phyloP scores from a whole-genome alignment of 2,888 invertebrate genomes.

The Noctua janthe region DNA sequence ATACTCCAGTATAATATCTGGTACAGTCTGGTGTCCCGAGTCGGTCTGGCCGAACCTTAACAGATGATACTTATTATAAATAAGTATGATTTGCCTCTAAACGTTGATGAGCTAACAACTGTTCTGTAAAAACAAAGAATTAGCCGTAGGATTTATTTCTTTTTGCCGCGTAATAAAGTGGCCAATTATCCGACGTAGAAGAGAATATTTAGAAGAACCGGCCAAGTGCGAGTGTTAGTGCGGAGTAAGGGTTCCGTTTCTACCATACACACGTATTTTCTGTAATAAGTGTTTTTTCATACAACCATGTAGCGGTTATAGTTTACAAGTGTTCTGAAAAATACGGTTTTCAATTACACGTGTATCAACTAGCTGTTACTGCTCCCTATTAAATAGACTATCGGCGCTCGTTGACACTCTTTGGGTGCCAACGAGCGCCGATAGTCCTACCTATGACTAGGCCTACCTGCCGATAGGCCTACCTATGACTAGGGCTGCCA shows the following conservation, averaged over 20 bases:
- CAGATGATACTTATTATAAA: constrained; percentile 23
- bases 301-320: no score
- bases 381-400: no score
- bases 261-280: no score
- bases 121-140: constrained; percentile 44
- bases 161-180: constrained; percentile 22
- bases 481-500: no score
- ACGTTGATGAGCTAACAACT: constrained; percentile 24
- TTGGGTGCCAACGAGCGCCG: no score
- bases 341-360: no score
- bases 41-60: constrained; percentile 1
- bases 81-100: constrained; percentile 29
- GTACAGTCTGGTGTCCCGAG: not conserved
- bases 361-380: no score
- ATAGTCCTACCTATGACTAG: no score
- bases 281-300: no score
- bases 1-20: not conserved
- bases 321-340: no score
- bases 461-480: no score
- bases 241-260: not conserved
- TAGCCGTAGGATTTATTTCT: not conserved
- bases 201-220: not conserved
- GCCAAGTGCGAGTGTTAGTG: not conserved
- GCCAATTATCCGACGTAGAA: constrained; percentile 25
- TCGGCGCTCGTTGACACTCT: no score